These are phyloP conservation scores for Poeciliopsis paucimaculata DNA, from an alignment of 2,797 vertebrate genomes.

Conservation along the genomic window DNA sequence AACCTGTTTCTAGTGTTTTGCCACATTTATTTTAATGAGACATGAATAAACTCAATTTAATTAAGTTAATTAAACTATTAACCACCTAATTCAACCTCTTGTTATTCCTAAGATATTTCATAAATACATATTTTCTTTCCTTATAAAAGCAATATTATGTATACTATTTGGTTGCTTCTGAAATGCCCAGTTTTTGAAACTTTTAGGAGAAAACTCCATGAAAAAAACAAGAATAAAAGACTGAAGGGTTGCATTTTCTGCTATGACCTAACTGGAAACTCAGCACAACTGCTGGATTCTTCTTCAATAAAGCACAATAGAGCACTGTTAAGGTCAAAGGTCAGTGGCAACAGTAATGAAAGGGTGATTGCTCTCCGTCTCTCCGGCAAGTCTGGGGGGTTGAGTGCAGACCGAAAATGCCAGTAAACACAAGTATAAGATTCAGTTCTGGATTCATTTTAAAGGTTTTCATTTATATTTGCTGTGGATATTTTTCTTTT, in stretches of 20 bases:
- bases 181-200: neutral
- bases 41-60: neutral
- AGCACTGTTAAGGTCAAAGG: slow-evolving; percentile 37
- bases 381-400: slow-evolving; percentile 7
- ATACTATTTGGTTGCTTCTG: neutral
- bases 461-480: neutral
- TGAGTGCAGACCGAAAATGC: slow-evolving; percentile 4
- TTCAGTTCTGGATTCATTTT: neutral
- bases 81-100: neutral
- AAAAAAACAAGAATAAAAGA: neutral
- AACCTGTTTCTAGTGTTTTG: neutral
- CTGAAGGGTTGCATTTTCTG: neutral
- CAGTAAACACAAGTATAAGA: neutral
- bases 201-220: neutral
- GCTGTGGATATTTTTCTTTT: neutral
- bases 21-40: neutral
- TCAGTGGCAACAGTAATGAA: slow-evolving; percentile 20
- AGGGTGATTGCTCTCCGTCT: slow-evolving; percentile 6
- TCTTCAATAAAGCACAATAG: slow-evolving; percentile 3
- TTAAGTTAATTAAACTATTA: neutral
- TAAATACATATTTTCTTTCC: neutral
- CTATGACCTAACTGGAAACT: slow-evolving; percentile 33
- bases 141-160: neutral
- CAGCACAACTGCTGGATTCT: neutral
- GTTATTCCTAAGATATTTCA: neutral